Base-by-base conservation (phyloP, 2,113 vertebrate species). In the Acrocephalus arundinaceus region DNA sequence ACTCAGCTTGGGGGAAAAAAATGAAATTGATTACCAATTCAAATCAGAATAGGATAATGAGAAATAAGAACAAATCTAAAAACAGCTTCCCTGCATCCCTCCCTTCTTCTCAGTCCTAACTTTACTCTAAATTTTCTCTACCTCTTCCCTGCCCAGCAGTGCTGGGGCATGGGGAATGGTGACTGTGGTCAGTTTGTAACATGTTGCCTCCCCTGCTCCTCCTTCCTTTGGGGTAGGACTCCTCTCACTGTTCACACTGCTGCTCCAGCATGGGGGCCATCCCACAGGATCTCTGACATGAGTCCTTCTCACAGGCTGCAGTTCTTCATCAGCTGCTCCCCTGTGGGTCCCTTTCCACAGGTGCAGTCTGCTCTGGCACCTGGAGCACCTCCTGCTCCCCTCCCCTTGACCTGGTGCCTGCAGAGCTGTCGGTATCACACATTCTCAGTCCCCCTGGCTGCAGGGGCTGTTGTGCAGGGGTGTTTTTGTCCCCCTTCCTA, bases 121-220 rank as follows among this genome's bases (percentile, higher is more conserved):
- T 68, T 74, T 7, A 59, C 4, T 35, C 16, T 12, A 17, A 33
- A 27, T 46, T 80, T 93, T 52, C 43, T 46, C 21, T 52, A 7
- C 21, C 13, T 74, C 31, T 25, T 67, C 54, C 22, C 9, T 55
- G 28, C n/a, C 15, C 48, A 68, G 62, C 30, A 24, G 4, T 19
- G n/a, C 24, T 48, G n/a, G 15, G 33, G 10, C 20, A 35, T 2
- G 2, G 18, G 10, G 7, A 57, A 37, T 7, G 1, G 14, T 0
- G 2, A 21, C 1, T 46, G 24, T 46, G 39, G 21, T 27, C 52
- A 27, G 24, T 46, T 72, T 30, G 13, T 31, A 25, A 27, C 28
- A 30, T 5, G 6, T 5, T 30, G 10, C 7, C 20, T 52, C 28
- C n/a, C 11, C 33, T 45, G 16, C 37, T 41, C 24, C 59, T 58